These are phyloP conservation scores for Kuschelorhynchus macadamiae DNA, from an alignment of 2,888 invertebrate genomes.

Conservation along the genomic window DNA sequence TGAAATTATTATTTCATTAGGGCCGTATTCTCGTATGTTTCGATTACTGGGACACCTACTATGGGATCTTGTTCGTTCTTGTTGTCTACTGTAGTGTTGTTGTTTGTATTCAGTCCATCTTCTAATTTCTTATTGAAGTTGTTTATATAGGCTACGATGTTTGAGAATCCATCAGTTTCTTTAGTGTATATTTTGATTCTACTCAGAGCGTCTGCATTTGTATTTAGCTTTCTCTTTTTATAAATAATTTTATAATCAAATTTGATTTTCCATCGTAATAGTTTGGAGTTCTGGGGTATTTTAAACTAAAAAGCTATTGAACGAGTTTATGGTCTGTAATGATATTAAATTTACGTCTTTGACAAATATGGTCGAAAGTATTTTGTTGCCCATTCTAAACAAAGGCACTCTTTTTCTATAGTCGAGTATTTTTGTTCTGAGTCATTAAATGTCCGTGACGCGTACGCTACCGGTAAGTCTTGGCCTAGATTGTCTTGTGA, in stretches of 20 bases:
- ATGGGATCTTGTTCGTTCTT: no score
- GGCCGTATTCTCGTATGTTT: no score
- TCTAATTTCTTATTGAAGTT: no score
- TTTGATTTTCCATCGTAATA: not conserved
- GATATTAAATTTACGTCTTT: not conserved
- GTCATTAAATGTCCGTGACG: constrained; percentile 47
- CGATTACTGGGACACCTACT: no score
- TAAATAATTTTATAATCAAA: constrained; percentile 9
- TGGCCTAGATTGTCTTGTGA: constrained; percentile 43
- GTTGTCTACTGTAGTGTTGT: no score
- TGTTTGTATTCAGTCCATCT: no score
- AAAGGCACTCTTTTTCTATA: constrained; percentile 44
- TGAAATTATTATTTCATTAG: no score
- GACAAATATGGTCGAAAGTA: no score
- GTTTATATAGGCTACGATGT: no score
- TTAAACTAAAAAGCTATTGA: not conserved
- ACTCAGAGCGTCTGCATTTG: not conserved
- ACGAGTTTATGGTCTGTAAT: not conserved
- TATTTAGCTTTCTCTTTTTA: constrained; percentile 1
- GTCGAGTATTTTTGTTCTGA: constrained; percentile 41
- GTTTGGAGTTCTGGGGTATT: not conserved
- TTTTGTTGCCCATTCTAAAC: not conserved
- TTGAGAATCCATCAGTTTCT: no score
- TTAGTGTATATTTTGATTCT: no score
- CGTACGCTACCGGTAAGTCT: constrained; percentile 48